Evolutionary conservation across 2,888 invertebrate genomes (phyloP).

Genomic region (Melanotus villosus): DNA sequence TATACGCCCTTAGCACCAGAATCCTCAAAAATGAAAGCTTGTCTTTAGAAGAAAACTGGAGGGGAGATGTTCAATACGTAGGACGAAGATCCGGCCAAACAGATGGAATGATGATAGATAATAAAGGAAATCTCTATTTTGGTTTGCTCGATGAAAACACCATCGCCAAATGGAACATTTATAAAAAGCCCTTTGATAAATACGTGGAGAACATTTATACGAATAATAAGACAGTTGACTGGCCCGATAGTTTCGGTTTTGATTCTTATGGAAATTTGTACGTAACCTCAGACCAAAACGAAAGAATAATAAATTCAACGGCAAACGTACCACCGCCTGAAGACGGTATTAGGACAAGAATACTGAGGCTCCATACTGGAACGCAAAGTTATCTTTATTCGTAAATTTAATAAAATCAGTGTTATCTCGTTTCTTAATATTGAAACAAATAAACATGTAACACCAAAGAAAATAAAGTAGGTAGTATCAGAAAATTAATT

Average conservation of each 20-base stretch:
- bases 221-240: conserved; percentile 76
- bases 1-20: conserved; percentile 76
- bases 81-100: conserved; percentile 76
- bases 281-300: conserved; percentile 72
- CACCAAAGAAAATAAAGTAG: too few relatives aligned
- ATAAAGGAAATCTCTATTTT: conserved; percentile 76
- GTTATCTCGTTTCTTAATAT: not conserved
- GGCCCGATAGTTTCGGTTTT: conserved; percentile 80
- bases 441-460: too few relatives aligned
- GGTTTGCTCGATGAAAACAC: conserved; percentile 78
- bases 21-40: conserved; percentile 68
- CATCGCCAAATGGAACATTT: conserved; percentile 79
- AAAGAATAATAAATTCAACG: not conserved
- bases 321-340: too few relatives aligned
- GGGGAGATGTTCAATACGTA: conserved; percentile 49
- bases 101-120: conserved; percentile 78
- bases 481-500: too few relatives aligned
- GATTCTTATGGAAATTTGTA: conserved; percentile 76
- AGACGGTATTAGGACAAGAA: conserved; percentile 74
- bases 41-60: conserved; percentile 55
- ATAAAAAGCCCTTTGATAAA: conserved; percentile 69
- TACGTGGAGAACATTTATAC: conserved; percentile 60
- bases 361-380: conserved; percentile 72
- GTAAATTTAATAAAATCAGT: not conserved
- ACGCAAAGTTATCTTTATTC: conserved; percentile 74